Conservation (phyloP, 2,888 invertebrate genomes). For the Tetragonula carbonaria region DNA sequence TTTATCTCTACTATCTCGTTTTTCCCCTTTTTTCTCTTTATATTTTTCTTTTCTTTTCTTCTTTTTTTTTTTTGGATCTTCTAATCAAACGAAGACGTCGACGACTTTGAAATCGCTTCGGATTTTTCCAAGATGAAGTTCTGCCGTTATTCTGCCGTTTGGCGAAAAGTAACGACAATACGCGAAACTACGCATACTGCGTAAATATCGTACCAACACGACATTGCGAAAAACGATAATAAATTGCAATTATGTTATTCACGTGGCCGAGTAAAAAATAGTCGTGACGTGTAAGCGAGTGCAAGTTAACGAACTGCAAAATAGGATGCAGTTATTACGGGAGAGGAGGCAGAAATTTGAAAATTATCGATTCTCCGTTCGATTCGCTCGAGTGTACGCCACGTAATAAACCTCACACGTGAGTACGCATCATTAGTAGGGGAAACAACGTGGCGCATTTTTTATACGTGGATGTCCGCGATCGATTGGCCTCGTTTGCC, state of each 20-base stretch:
- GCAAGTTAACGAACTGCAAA: conserved; percentile 53
- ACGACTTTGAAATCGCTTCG: neutral
- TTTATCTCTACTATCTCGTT: neutral
- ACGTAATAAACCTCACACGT: conserved; percentile 59
- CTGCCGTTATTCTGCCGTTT: neutral
- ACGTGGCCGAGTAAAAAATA: conserved; percentile 48
- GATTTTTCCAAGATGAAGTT: neutral
- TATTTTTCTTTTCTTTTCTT: neutral
- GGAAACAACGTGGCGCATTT: conserved; percentile 59
- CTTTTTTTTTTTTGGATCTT: neutral
- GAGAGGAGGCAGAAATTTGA: conserved; percentile 57
- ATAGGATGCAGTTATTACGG: conserved; percentile 49
- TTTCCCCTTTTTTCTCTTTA: neutral
- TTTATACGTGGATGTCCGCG: conserved; percentile 58
- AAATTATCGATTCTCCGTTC: conserved; percentile 64
- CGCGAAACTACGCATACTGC: neutral
- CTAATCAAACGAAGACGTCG: neutral
- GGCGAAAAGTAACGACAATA: too few species aligned
- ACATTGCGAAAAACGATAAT: conserved; percentile 27
- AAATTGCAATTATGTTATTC: conserved; percentile 54
- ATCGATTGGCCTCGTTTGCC: conserved; percentile 70
- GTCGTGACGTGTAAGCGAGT: conserved; percentile 36
- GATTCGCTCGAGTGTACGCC: conserved; percentile 60
- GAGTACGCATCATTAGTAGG: conserved; percentile 65
- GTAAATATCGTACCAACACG: neutral